Evolutionary conservation across 1,140 invertebrate genomes (phyloP), one percentile per base, ranked within the genome.

Genomic region (Atopsyche davidsoni): DNA sequence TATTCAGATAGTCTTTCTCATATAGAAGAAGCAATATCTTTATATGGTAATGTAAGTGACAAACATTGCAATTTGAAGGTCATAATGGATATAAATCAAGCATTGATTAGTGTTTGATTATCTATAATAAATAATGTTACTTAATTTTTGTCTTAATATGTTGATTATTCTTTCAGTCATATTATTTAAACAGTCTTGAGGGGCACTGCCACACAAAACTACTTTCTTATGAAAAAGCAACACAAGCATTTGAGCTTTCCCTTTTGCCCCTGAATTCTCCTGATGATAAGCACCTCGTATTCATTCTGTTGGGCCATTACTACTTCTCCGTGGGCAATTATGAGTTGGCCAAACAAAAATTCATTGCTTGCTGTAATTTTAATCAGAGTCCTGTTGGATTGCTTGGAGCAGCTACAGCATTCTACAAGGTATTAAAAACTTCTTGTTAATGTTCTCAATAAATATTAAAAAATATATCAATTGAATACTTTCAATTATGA

Each of bases 381-480:
- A 41, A 23, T 4, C 46, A 36, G 1, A 40, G 36, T 14, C 39
- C 46, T 21, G 34, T 19, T 19, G 13, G 24, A 2, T 49, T 36
- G 36, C 46, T 49, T 16, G 46, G 36, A 32, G 46, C 25, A n/a
- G 46, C 36, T n/a, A 49, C 31, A 32, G 22, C 46, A 19, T 41
- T 49, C 22, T 31, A 41, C 10, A 41, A 49, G 38, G 46, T 49
- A 47, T 24, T 7, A 36, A 36, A 36, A 11, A 11, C 4, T 6
- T 36, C 6, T 4, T 36, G n/a, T n/a, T n/a, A n/a, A n/a, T n/a
- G n/a, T n/a, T n/a, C n/a, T n/a, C n/a, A n/a, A n/a, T n/a, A n/a
- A n/a, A 11, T 6, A 4, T 11, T 11, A 14, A 9, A 16, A 4
- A 6, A 9, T 9, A 4, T 11, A 14, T 9, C 4, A 6, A 6